Base-by-base conservation (phyloP, 2,797 vertebrate genomes). In the Spheniscus humboldti region DNA sequence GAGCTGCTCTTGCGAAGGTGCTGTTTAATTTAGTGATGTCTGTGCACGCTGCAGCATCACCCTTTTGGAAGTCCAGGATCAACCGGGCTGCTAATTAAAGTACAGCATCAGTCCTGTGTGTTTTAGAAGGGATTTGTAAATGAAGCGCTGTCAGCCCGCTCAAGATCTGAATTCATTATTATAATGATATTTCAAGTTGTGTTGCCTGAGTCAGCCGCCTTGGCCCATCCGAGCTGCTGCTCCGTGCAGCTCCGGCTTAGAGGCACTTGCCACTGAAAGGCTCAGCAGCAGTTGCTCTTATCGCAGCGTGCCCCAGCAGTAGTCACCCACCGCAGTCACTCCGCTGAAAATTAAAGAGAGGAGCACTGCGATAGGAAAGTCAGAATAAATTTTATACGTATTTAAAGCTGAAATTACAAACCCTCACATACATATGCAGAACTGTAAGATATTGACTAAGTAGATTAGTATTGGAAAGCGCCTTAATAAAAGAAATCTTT, bases 401-500 rank as follows among this genome's bases (percentile, higher is more conserved):
- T 87, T 75, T 86, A 96, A 96, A 96, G 84, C 81, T 60, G 68
- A 97, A 97, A 90, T 94, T 91, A 84, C 90, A 92, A 63, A 59
- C 47, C 80, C 33, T 86, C 72, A 74, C 92, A 94, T 95, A 82
- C 52, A 96, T 92, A 94, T 92, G 88, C 93, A 97, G 91, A 92
- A 96, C 56, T 14, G 39, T 63, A 80, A 96, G 83, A 86, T 95
- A 85, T 69, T 89, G 91, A 92, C 93, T 97, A 97, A 97, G 35
- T 30, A 97, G 82, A 97, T 97, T 94, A 97, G 33, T 78, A 86
- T 73, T 80, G 90, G 68, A 94, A 96, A 93, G 91, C 86, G 66
- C 89, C 91, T 95, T 97, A 97, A 90, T 90, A 86, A 95, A 94
- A 97, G 78, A 96, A 96, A 92, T 94, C 86, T 95, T 92, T 43